Evolutionary conservation across 2,797 vertebrate genomes (phyloP), one percentile per base, ranked within the genome.

Genomic region (Sitta carolinensis): DNA sequence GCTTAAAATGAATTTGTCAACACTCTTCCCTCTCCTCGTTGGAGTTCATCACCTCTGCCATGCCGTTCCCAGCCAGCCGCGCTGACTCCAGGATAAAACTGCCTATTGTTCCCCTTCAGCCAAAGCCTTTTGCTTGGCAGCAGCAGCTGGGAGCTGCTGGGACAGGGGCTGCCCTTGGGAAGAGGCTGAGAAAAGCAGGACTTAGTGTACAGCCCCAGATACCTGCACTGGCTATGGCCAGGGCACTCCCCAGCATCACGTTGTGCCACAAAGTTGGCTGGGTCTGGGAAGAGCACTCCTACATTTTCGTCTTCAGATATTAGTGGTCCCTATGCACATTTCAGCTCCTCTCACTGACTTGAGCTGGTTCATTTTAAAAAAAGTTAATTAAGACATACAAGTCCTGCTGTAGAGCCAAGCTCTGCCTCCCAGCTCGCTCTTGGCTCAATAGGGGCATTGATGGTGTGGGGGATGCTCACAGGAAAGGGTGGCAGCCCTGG

Each of bases 41-140:
- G 92, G 93, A 95, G 96, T 95, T 93, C 95, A 91, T 93, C 95
- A 96, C 90, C 90, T 97, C 92, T 94, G 93, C 96, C 90, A 95
- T 70, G 93, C 83, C 51, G 50, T 94, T 96, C 90, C 90, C 94
- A 96, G 88, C 88, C 87, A 69, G 90, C 87, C 74, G 0, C 2
- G 23, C 93, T 93, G 95, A 96, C 92, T 86, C 69, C 16, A 73
- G 84, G 80, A 96, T 95, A 96, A 95, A 94, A 95, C 91, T 77
- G 81, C 91, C 95, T 95, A 95, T 95, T 96, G 95, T 95, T 97
- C 59, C 74, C 62, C 61, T 84, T n/a, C 84, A 50, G 86, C 81
- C 76, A 87, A 86, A 93, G 80, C 80, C 48, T 86, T 32, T 67
- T 70, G 32, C 88, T 95, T 91, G 85, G 91, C 94, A 95, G 83